Percentiles rank a stretch among this genome's conserved stretches.
phyloP scores from a whole-genome alignment of 2,888 invertebrate species.

The Ochropleura plecta region DNA sequence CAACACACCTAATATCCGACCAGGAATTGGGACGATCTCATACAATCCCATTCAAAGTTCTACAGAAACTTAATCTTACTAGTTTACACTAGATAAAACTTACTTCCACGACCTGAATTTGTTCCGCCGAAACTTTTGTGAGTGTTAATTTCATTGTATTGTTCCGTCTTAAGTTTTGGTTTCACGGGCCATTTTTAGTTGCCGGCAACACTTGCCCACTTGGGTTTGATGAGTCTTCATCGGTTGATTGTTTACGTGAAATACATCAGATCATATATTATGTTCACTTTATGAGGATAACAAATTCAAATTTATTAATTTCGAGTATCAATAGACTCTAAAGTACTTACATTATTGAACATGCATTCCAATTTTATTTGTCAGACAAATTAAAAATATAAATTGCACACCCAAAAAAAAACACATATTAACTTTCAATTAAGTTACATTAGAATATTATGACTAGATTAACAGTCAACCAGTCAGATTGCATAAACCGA shows the following conservation, averaged over 20 bases:
- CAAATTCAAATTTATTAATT: too few species aligned
- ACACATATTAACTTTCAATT: too few species aligned
- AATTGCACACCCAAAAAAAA: too few species aligned
- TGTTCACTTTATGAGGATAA: neutral
- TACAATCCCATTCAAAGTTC: constrained; percentile 57
- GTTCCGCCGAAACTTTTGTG: constrained; percentile 67
- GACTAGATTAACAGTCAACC: too few species aligned
- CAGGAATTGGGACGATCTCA: constrained; percentile 49
- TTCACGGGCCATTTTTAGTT: constrained; percentile 17
- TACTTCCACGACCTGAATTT: constrained; percentile 67
- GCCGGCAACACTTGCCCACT: neutral
- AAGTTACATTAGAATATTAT: too few species aligned
- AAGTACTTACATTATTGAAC: too few species aligned
- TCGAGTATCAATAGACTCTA: too few species aligned
- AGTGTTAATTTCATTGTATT: constrained; percentile 73
- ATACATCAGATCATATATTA: neutral
- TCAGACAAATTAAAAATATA: too few species aligned
- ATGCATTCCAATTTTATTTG: too few species aligned
- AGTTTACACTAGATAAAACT: constrained; percentile 78
- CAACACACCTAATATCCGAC: constrained; percentile 47
- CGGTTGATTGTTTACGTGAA: neutral
- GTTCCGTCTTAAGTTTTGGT: constrained; percentile 45
- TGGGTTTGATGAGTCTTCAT: neutral
- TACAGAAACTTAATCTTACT: constrained; percentile 74
- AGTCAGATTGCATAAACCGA: too few species aligned